A percentile compares a stretch with the other conserved stretches of the same genome.
Evolutionary conservation across 2,888 invertebrate species (phyloP).

Genomic region (Ditylenchus weischeri): DNA sequence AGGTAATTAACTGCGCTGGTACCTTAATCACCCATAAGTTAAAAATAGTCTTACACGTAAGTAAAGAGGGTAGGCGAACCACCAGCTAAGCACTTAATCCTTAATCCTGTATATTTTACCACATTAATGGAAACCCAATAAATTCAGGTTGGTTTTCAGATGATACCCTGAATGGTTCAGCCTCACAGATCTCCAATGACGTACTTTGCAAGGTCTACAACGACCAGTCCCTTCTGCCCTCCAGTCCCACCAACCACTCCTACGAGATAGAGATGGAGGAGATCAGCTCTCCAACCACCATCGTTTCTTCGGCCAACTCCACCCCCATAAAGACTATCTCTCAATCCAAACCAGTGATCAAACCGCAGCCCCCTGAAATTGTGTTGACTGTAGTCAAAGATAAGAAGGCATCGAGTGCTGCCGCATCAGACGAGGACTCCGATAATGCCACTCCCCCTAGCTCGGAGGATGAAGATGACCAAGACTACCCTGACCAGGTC

Average conservation of each 20-base stretch:
- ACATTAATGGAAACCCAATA: no score
- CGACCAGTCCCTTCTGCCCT: background rate
- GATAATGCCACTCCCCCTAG: conserved; percentile 36
- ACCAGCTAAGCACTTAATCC: no score
- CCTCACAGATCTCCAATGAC: background rate
- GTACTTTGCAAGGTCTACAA: background rate
- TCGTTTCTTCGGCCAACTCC: background rate
- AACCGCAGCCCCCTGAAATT: conserved; percentile 35
- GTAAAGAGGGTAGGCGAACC: no score
- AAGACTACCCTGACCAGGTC: conserved; percentile 53
- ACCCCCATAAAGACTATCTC: background rate
- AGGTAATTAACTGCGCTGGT: no score
- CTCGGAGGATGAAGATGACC: conserved; percentile 43
- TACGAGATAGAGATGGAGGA: conserved; percentile 41
- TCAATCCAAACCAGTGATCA: background rate
- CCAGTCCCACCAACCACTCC: background rate
- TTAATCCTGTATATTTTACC: no score
- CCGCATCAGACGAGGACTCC: conserved; percentile 33
- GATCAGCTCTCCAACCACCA: conserved; percentile 36
- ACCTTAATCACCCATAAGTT: no score
- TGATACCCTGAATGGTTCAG: conserved; percentile 2
- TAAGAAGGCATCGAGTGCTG: conserved; percentile 13
- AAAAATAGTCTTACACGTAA: no score
- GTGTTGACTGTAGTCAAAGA: conserved; percentile 38
- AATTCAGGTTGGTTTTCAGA: background rate